These are phyloP conservation scores for Fregetta grallaria DNA, from an alignment of 2,113 vertebrate genomes.

Conservation along the genomic window DNA sequence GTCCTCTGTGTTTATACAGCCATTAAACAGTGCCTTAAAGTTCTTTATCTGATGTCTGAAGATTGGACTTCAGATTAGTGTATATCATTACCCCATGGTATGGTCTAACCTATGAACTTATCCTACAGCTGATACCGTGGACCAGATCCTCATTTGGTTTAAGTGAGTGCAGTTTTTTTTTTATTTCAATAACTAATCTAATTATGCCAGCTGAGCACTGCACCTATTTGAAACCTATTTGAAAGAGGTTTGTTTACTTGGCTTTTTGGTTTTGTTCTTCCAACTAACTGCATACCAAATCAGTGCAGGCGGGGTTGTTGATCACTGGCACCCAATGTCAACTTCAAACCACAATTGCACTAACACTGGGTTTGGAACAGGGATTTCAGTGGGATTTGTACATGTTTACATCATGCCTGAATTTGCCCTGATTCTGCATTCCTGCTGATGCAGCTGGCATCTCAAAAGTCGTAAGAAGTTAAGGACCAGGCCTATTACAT, in stretches of 20 bases:
- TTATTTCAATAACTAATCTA: background rate
- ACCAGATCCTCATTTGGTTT: background rate
- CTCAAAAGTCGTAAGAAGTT: background rate
- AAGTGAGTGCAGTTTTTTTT: background rate
- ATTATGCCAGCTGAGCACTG: background rate
- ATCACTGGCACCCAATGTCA: background rate
- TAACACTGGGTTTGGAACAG: background rate
- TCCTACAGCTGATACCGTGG: background rate
- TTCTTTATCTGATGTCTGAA: conserved; percentile 63
- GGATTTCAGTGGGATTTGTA: background rate
- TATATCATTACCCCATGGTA: conserved; percentile 17
- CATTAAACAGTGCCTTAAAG: conserved; percentile 49
- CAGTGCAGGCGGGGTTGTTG: background rate
- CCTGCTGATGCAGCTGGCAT: background rate
- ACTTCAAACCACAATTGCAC: background rate
- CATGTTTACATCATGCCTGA: background rate
- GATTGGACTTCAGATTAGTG: conserved; percentile 15
- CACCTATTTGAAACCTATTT: background rate
- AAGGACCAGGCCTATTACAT: background rate
- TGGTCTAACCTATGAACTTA: conserved; percentile 48
- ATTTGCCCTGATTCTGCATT: background rate
- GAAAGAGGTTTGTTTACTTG: background rate
- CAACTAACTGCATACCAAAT: background rate
- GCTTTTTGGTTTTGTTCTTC: background rate
- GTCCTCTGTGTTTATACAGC: conserved; percentile 45